Conservation (phyloP, 1,140 invertebrate species). For the Melitaea cinxia region DNA sequence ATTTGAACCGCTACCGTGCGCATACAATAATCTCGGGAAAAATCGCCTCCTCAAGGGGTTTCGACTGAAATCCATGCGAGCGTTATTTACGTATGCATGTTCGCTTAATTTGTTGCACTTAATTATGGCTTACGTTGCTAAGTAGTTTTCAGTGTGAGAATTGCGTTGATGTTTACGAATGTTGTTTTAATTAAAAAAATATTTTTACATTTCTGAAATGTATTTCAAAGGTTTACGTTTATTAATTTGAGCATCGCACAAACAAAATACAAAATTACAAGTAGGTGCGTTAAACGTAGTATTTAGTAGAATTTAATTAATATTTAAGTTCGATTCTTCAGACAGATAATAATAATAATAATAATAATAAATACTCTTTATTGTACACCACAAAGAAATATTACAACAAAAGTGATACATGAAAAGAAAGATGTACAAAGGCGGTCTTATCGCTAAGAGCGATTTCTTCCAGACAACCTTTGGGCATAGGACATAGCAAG, state of each 20-base stretch:
- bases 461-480: too few species aligned
- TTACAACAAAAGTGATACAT: too few species aligned
- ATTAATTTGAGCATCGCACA: too few species aligned
- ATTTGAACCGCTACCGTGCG: slow-evolving; percentile 54
- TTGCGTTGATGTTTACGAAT: slow-evolving; percentile 10
- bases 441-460: too few species aligned
- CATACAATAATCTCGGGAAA: slow-evolving; percentile 54
- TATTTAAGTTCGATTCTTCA: too few species aligned
- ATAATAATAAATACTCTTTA: too few species aligned
- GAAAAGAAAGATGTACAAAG: too few species aligned
- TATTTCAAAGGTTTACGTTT: background rate
- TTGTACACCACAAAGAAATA: too few species aligned
- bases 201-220: background rate
- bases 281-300: too few species aligned
- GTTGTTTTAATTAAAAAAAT: background rate
- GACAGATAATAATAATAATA: too few species aligned
- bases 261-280: background rate
- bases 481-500: too few species aligned
- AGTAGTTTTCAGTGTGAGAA: slow-evolving; percentile 21
- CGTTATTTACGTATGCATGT: slow-evolving; percentile 23
- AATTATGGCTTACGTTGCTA: slow-evolving; percentile 27
- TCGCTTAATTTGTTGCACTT: slow-evolving; percentile 29
- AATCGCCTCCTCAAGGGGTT: slow-evolving; percentile 48
- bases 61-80: slow-evolving; percentile 34
- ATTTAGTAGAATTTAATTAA: too few species aligned